Evolutionary conservation across 2,113 vertebrate genomes (phyloP).

Genomic region (Salvelinus fontinalis): DNA sequence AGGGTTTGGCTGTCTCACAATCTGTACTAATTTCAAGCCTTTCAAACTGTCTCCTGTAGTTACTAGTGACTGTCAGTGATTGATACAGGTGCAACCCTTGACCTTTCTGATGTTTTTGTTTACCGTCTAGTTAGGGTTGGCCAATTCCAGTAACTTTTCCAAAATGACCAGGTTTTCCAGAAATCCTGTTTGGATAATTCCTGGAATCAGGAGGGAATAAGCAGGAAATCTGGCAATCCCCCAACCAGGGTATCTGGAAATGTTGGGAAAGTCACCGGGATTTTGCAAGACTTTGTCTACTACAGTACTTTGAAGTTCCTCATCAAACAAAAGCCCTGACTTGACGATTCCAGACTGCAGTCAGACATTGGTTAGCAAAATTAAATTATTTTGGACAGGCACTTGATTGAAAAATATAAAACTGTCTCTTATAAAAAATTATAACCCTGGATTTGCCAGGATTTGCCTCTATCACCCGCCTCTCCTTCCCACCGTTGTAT

Average conservation of each 20-base stretch:
- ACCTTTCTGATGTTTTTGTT: constrained; percentile 8
- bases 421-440: not conserved
- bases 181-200: too few relatives aligned
- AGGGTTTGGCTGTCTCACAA: too few relatives aligned
- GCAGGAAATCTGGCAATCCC: too few relatives aligned
- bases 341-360: constrained; percentile 8
- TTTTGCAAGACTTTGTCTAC: not conserved
- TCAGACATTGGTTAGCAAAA: not conserved
- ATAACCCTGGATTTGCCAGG: not conserved
- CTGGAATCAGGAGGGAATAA: too few relatives aligned
- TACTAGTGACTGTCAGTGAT: not conserved
- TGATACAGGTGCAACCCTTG: not conserved
- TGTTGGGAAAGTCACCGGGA: too few relatives aligned
- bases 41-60: not conserved
- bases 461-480: too few relatives aligned
- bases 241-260: too few relatives aligned
- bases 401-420: not conserved
- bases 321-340: constrained; percentile 1
- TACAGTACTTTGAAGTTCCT: constrained; percentile 6
- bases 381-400: not conserved
- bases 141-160: too few relatives aligned
- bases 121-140: not conserved
- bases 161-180: too few relatives aligned
- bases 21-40: not conserved
- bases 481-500: too few relatives aligned